A percentile compares a stretch with the other conserved stretches of the same genome.
phyloP scores from a whole-genome alignment of 2,888 invertebrate species.

The Heteropelma amictum region DNA sequence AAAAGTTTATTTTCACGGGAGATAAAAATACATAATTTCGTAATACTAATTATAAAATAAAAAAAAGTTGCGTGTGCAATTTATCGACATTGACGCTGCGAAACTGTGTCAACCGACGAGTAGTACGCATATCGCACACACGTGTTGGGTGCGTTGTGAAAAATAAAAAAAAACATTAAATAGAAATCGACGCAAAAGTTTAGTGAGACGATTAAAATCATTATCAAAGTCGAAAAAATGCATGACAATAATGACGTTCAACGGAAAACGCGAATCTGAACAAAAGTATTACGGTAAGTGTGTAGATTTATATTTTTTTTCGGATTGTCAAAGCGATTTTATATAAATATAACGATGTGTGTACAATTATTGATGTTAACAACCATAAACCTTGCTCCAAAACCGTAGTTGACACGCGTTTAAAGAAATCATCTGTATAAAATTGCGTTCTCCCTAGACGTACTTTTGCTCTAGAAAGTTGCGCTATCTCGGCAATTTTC shows the following conservation, averaged over 20 bases:
- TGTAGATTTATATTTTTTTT: not conserved
- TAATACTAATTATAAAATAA: not conserved
- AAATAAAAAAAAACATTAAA: conserved; percentile 15
- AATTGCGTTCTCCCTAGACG: conserved; percentile 36
- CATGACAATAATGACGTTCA: conserved; percentile 59
- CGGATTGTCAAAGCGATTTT: not conserved
- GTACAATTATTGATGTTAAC: too few relatives aligned
- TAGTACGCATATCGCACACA: conserved; percentile 32
- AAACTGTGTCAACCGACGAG: conserved; percentile 27
- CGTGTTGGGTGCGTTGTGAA: conserved; percentile 39
- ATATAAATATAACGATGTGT: not conserved
- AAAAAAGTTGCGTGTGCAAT: not conserved
- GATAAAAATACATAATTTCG: too few relatives aligned
- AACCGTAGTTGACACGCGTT: conserved; percentile 47
- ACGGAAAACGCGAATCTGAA: conserved; percentile 42
- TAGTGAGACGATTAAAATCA: not conserved
- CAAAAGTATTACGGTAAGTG: conserved; percentile 57
- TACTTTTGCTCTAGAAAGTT: conserved; percentile 32
- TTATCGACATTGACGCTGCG: not conserved
- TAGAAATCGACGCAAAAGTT: not conserved
- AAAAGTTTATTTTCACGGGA: too few relatives aligned
- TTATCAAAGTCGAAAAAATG: conserved; percentile 52
- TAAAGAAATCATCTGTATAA: not conserved
- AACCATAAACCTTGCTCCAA: conserved; percentile 32
- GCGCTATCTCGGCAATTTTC: conserved; percentile 28